These are phyloP conservation scores for Danaus melanippus DNA, from an alignment of 1,140 invertebrate species.

Conservation along the genomic window DNA sequence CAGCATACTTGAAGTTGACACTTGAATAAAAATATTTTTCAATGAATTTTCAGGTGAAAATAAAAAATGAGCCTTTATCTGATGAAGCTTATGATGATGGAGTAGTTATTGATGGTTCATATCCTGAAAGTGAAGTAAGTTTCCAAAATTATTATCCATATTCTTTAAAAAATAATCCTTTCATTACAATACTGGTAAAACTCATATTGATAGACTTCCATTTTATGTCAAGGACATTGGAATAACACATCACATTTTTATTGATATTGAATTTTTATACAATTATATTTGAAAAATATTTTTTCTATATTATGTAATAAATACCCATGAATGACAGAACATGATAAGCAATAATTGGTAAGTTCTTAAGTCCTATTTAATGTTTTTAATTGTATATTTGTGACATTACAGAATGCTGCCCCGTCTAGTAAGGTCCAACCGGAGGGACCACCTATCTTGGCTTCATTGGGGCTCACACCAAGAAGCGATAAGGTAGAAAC, in stretches of 20 bases:
- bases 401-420: conserved; percentile 47
- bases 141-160: background rate
- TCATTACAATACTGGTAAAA: no score
- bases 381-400: conserved; percentile 7
- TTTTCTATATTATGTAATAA: no score
- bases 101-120: conserved; percentile 67
- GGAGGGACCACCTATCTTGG: conserved; percentile 69
- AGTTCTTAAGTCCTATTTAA: background rate
- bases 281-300: no score
- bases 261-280: no score
- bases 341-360: no score
- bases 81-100: conserved; percentile 69
- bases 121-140: conserved; percentile 60
- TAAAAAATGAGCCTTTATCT: conserved; percentile 66
- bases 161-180: background rate
- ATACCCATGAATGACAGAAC: no score
- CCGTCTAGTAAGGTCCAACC: conserved; percentile 54
- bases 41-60: conserved; percentile 62
- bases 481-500: conserved; percentile 68
- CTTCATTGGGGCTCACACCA: conserved; percentile 67
- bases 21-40: conserved; percentile 30
- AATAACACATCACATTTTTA: conserved; percentile 28
- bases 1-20: conserved; percentile 45
- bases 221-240: conserved; percentile 57
- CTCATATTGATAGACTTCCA: conserved; percentile 6